phyloP scores from a whole-genome alignment of 2,888 invertebrate species.

The Dryobotodes eremita region DNA sequence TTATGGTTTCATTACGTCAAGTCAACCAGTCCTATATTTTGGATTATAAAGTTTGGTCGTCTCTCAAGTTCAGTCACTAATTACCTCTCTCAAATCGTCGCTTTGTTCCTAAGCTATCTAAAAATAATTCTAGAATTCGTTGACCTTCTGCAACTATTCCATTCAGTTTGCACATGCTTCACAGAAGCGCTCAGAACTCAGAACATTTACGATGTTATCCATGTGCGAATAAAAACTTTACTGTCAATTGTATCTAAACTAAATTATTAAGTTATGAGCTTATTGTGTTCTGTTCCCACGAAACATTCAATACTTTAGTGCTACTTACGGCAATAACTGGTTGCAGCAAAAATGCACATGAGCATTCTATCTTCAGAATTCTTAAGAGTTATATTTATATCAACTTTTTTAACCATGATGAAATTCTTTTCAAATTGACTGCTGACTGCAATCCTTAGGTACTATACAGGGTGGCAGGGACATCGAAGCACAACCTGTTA shows the following conservation, averaged over 20 bases:
- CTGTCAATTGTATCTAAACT: conserved; percentile 62
- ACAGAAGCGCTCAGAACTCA: conserved; percentile 43
- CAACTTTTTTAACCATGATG: neutral
- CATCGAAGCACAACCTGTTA: too few relatives aligned
- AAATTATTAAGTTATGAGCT: conserved; percentile 58
- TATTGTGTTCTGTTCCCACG: conserved; percentile 54
- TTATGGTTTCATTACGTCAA: neutral
- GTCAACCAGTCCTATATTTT: neutral
- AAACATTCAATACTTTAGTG: conserved; percentile 41
- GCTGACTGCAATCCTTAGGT: neutral
- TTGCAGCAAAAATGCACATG: conserved; percentile 26
- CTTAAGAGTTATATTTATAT: neutral
- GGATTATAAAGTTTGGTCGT: neutral
- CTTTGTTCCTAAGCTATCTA: neutral
- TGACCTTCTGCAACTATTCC: conserved; percentile 35
- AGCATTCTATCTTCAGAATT: conserved; percentile 24
- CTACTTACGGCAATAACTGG: conserved; percentile 35
- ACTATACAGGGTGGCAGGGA: too few relatives aligned
- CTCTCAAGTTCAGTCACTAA: neutral
- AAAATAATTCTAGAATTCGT: neutral
- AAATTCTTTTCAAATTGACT: neutral
- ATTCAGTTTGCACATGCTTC: conserved; percentile 42
- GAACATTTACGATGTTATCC: conserved; percentile 54
- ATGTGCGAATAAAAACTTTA: conserved; percentile 60
- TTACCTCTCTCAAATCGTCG: neutral